Conservation (phyloP, 2,797 vertebrate genomes). For the Propithecus deckenii region DNA sequence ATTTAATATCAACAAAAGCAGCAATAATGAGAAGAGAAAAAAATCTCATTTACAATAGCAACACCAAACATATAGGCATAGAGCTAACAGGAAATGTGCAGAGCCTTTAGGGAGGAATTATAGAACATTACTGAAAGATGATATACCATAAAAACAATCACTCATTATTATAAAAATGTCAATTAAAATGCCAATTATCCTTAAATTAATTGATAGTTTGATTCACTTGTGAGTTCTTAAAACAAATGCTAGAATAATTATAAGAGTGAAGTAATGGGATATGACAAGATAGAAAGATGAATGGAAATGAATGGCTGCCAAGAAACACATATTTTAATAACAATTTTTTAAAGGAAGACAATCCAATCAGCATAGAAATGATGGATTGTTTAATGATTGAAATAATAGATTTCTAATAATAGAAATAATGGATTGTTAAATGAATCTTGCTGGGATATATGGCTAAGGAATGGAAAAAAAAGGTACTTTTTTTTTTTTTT, state of each 20-base stretch:
- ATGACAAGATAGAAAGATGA: background rate
- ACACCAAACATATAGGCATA: background rate
- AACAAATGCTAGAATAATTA: background rate
- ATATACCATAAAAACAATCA: background rate
- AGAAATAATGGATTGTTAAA: background rate
- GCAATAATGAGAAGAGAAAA: background rate
- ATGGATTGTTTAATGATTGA: background rate
- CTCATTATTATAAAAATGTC: background rate
- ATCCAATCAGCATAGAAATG: background rate
- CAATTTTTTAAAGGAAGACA: background rate
- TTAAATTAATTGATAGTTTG: background rate
- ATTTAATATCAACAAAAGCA: background rate
- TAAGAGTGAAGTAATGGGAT: background rate
- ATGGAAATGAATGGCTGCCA: background rate
- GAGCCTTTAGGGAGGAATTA: background rate
- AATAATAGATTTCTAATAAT: background rate
- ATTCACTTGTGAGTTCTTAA: background rate
- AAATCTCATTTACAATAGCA: background rate
- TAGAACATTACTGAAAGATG: background rate
- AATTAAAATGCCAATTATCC: background rate
- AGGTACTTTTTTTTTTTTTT: background rate
- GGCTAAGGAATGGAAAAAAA: background rate
- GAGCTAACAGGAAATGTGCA: background rate
- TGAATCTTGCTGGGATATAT: background rate
- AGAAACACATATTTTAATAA: background rate